Evolutionary conservation across 2,113 vertebrate species (phyloP).

Genomic region (Meriones unguiculatus): DNA sequence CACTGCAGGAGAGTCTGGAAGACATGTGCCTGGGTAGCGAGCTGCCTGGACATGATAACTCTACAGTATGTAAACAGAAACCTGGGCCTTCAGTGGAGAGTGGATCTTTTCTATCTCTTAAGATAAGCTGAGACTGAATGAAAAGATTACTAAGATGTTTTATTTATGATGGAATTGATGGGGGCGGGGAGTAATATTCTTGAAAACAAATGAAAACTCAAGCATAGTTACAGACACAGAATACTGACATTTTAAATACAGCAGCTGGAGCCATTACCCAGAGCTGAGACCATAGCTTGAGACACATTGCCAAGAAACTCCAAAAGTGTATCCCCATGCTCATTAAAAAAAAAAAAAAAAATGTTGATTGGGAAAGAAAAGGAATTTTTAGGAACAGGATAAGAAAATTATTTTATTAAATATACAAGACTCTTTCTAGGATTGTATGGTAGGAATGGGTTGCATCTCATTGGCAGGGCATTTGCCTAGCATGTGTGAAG

Average conservation of each 20-base stretch:
- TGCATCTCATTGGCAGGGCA: not conserved
- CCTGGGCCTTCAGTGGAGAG: not conserved
- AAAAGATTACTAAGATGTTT: not conserved
- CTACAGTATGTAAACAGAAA: not conserved
- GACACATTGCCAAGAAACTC: not conserved
- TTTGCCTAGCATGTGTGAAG: not conserved
- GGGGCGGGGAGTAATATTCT: not conserved
- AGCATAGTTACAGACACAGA: not conserved
- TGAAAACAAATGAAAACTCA: not conserved
- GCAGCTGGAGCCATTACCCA: not conserved
- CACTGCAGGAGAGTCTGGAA: not conserved
- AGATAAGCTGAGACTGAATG: not conserved
- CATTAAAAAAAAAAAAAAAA: not conserved
- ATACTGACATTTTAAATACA: not conserved
- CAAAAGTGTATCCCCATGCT: not conserved
- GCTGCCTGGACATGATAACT: not conserved
- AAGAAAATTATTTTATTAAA: not conserved
- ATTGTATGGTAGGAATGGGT: not conserved
- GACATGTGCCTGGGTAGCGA: not conserved
- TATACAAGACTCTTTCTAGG: not conserved
- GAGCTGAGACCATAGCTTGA: not conserved
- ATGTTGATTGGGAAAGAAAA: not conserved
- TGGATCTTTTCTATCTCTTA: not conserved
- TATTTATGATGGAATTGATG: not conserved
- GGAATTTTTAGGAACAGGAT: not conserved